A percentile compares a stretch with the other conserved stretches of the same genome.
Conservation (phyloP, 2,113 vertebrate genomes). For the Silurus meridionalis region DNA sequence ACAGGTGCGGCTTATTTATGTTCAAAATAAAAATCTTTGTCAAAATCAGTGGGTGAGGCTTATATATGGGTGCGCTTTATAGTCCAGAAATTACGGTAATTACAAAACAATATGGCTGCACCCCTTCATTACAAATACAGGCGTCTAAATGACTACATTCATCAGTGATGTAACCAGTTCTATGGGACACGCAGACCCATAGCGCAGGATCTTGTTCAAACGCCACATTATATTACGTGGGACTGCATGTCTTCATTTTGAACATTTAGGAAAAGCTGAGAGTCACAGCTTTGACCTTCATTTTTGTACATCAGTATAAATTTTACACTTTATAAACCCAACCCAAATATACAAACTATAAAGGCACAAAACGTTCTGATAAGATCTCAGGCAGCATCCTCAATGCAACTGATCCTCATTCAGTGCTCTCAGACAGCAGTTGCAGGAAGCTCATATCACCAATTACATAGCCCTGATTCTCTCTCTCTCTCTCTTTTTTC, state of each 20-base stretch:
- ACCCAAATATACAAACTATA: background rate
- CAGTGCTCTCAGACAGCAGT: background rate
- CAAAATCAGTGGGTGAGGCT: too few relatives aligned
- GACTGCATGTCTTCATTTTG: background rate
- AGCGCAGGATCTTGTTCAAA: background rate
- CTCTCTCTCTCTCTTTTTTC: too few relatives aligned
- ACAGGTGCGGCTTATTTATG: too few relatives aligned
- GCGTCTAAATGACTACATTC: too few relatives aligned
- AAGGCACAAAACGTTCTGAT: background rate
- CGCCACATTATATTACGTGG: background rate
- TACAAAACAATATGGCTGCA: too few relatives aligned
- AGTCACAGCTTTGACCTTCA: background rate
- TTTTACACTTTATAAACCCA: background rate
- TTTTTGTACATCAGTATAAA: background rate
- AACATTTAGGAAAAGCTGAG: background rate
- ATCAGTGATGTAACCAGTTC: too few relatives aligned
- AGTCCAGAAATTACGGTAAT: too few relatives aligned
- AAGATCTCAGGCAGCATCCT: background rate
- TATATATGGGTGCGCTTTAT: too few relatives aligned
- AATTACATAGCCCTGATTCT: too few relatives aligned
- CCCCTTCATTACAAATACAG: too few relatives aligned
- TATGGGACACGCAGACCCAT: too few relatives aligned
- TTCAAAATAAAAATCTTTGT: too few relatives aligned
- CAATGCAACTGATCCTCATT: background rate
- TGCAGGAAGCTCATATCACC: background rate